Evolutionary conservation across 1,140 invertebrate genomes (phyloP).

Genomic region (Cyclina sinensis): DNA sequence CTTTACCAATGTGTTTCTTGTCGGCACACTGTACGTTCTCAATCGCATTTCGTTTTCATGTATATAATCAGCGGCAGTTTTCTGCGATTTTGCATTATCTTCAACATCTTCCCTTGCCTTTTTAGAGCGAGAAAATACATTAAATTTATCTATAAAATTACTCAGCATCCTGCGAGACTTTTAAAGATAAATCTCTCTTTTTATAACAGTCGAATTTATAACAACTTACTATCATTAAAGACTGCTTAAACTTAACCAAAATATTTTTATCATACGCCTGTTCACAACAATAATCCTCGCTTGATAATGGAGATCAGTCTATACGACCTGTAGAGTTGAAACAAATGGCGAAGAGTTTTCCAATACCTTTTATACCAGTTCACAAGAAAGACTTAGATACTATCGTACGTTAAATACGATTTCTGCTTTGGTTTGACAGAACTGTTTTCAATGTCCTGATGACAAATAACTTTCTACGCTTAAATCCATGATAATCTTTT

Average conservation of each 20-base stretch:
- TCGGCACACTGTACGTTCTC: slow-evolving; percentile 77
- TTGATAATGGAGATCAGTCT: not conserved
- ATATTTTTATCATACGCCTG: no score
- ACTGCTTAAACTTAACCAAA: no score
- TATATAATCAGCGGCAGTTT: not conserved
- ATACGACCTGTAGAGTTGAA: not conserved
- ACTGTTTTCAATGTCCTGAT: not conserved
- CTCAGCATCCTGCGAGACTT: not conserved
- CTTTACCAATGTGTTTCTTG: slow-evolving; percentile 71
- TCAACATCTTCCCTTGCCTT: not conserved
- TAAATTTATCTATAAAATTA: not conserved
- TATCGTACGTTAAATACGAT: no score
- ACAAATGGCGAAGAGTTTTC: not conserved
- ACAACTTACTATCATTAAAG: no score
- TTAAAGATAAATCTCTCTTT: no score
- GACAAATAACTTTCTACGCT: no score
- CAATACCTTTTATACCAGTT: not conserved
- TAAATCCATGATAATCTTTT: no score
- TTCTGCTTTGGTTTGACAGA: not conserved
- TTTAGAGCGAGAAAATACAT: not conserved
- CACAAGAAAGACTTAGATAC: not conserved
- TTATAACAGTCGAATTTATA: no score
- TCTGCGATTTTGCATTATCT: not conserved
- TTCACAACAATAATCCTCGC: no score
- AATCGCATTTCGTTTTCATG: slow-evolving; percentile 72